Evolutionary conservation across 2,888 invertebrate genomes (phyloP).

Genomic region (Miltochrista miniata): DNA sequence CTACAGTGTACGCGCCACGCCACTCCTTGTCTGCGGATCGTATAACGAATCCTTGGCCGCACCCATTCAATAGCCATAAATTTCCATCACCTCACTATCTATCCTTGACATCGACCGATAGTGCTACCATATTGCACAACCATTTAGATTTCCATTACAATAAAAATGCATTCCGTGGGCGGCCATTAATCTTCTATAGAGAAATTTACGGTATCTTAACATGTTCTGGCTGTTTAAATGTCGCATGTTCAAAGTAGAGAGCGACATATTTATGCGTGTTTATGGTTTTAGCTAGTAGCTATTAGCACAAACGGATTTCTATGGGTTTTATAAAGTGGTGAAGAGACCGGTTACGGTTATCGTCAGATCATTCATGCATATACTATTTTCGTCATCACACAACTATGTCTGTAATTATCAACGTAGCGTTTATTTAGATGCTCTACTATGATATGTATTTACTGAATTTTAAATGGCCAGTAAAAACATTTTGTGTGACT

Average conservation of each 20-base stretch:
- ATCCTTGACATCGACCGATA: constrained; percentile 75
- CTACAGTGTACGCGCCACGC: constrained; percentile 57
- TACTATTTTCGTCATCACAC: too few species aligned
- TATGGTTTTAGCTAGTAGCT: not conserved
- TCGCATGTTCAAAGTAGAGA: constrained; percentile 19
- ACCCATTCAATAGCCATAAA: constrained; percentile 69
- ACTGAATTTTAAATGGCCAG: too few species aligned
- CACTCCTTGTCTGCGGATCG: constrained; percentile 67
- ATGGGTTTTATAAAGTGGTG: not conserved
- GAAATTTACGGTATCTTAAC: constrained; percentile 44
- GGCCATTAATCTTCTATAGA: constrained; percentile 59
- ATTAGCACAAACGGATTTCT: not conserved
- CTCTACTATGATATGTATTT: too few species aligned
- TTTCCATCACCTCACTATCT: constrained; percentile 71
- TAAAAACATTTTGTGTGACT: too few species aligned
- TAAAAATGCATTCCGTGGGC: constrained; percentile 75
- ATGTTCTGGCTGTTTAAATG: constrained; percentile 45
- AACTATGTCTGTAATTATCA: too few species aligned
- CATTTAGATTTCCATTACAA: constrained; percentile 76
- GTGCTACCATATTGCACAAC: constrained; percentile 68
- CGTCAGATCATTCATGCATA: too few species aligned
- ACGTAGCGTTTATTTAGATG: too few species aligned
- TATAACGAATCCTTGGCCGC: constrained; percentile 70
- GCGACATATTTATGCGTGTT: not conserved
- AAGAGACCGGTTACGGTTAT: too few species aligned